Evolutionary conservation across 2,797 vertebrate species (phyloP), one percentile per base, ranked within the genome.

Genomic region (Gobio occitaniae): DNA sequence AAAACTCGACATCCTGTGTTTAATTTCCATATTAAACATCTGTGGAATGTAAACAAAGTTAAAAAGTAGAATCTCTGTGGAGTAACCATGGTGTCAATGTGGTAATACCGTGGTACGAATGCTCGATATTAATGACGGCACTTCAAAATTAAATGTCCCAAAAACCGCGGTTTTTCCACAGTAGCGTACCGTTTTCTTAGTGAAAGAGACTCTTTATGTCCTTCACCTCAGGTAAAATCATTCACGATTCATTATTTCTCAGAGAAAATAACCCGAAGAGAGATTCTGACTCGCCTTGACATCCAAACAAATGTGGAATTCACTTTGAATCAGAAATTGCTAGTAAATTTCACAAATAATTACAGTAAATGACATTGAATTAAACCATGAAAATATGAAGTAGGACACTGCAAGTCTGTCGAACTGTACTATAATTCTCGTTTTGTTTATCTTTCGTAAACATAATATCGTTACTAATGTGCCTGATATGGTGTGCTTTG

Each of bases 31-130:
- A 2, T 36, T 38, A 56, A 38, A 21, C 29, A 36, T 75, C 16
- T 54, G 72, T 75, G 50, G 17, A 56, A 76, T 56, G 32, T 56
- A 56, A 76, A 56, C 50, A 76, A 4, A 38, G 72, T 76, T 54
- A 56, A 54, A 29, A 54, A 76, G 71, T 32, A 52, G 25, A 74
- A 48, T 52, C 15, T 74, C 70, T 16, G 44, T 29, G 70, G 70
- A 29, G n/a, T 4, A 25, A 16, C 32, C 1, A 16, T 4, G n/a
- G 13, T 41, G 19, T 59, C 21, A 56, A 7, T 1, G 36, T 21
- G 66, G 36, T 69, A 41, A 41, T 21, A 21, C 36, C 36, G 21
- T 41, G 66, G 36, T 69, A 69, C 4, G 10, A 29, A 29, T 65
- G 61, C 1, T 15, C 29, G 8, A 11, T 38, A 9, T 36, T 17